Evolutionary conservation across 1,140 invertebrate genomes (phyloP), one percentile per base, ranked within the genome.

Genomic region (Sycophaga agraensis): DNA sequence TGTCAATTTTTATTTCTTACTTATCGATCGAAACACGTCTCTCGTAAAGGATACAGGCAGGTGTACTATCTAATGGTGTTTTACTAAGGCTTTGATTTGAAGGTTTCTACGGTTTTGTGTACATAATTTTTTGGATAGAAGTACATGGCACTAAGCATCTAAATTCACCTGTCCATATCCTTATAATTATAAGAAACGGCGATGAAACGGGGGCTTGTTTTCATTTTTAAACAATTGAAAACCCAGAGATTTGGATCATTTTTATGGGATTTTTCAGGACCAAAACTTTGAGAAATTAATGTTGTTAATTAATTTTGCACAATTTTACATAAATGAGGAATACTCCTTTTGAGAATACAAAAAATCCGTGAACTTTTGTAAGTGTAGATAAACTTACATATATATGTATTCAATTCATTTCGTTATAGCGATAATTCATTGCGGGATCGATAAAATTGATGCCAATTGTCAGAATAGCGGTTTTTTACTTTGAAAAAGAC

Each of bases 121-220:
- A 63, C 39, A 51, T 57, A 63, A 50, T 57, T 57, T 49, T 0
- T 31, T 17, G 34, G 14, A 16, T 35, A 37, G 7, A 48, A 19
- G 37, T 37, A 14, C 17, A 8, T 24, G 28, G 39, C 28, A 45
- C 21, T 53, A 50, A 53, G 22, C 19, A 35, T 53, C 19, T n/a
- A 54, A 35, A 35, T 56, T 57, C 46, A 58, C 48, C 60, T 63
- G 61, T 24, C 54, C 54, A 63, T 58, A 63, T 63, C 61, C 54
- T 63, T 57, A 17, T 17, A 26, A 45, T 54, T 54, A 53, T 51
- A 57, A 63, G 37, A 63, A 63, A 56, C 53, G 46, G 53, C 53
- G 60, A 56, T 56, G 45, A 63, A 56, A 49, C 45, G 60, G 60
- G 43, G 54, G 43, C 49, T 49, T 37, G 8, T 26, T 34, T 42